Base-by-base conservation (phyloP, 2,797 vertebrate genomes). In the Discoglossus pictus region DNA sequence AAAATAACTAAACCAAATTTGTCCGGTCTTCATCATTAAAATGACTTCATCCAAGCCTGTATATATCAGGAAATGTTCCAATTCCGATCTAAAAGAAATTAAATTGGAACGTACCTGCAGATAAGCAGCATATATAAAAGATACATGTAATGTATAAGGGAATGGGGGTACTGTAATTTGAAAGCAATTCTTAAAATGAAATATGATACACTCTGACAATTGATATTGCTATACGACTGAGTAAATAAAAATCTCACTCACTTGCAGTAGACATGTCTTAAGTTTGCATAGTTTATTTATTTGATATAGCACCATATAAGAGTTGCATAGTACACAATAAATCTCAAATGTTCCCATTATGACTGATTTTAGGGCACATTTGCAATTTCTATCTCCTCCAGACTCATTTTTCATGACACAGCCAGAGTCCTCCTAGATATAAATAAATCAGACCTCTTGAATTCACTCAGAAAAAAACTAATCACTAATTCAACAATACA, bases 341-440 rank as follows among this genome's bases (percentile, higher is more conserved):
- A 62, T 62, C 59, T 55, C 59, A 17, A 35, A 21, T 48, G 66
- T 69, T 61, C 31, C 66, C 40, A 61, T 70, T 70, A 70, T 70
- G 47, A 59, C 34, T 27, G 20, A 44, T 61, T 62, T 70, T 62
- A 47, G 23, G 51, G 38, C 40, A 67, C 54, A 70, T 70, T 69
- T 53, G 58, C 58, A 69, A 62, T 69, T 70, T 50, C 59, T 62
- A 54, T 62, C 66, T 68, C 13, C 21, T 46, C 20, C 40, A 54
- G 31, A 31, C 39, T 47, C 21, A 69, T 69, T 61, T 69, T 61
- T 62, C 48, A 54, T 10, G 46, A 66, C 16, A 23, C 21, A 47
- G 31, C 27, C 40, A 27, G 23, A 61, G 23, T 55, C 40, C 16
- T 66, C 46, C 35, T 21, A 36, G 16, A 27, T 46, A 8, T 38